Evolutionary conservation across 2,797 vertebrate species (phyloP), one percentile per base, ranked within the genome.

Genomic region (Bradypodion pumilum): DNA sequence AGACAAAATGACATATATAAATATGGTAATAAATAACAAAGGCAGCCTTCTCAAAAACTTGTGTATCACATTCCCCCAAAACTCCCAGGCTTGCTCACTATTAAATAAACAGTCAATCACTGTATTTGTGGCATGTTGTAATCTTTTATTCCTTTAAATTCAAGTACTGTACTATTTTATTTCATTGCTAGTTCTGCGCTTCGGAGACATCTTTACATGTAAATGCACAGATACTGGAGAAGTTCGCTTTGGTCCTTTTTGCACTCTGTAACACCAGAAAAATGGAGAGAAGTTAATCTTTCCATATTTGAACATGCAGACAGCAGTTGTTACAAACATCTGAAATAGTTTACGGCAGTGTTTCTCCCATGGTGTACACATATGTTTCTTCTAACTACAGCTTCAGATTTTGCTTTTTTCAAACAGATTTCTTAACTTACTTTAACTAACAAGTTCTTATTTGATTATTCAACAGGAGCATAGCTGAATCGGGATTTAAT

Each of bases 81-180:
- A 66, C 29, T 10, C 27, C 60, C 16, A 16, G 1, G 6, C 27
- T 16, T 65, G 5, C 5, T 21, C 21, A 10, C 29, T n/a, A 75
- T 7, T 70, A 60, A 35, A 73, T 37, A 87, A 59, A 4, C 37
- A 62, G 74, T 59, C 40, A 40, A 23, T 15, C 1, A 2, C 25
- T 49, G 15, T 2, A 1, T 74, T 79, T 72, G 70, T 25, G 49
- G 4, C 37, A 46, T 63, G 81, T 49, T 49, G 7, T 7, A 85
- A 78, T 23, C 1, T 83, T 82, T 88, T 90, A 84, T 81, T 78
- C 1, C 56, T 86, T 87, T 85, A 37, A n/a, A 1, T 81, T 89
- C 70, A 80, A 84, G 73, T 42, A 82, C 85, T 85, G n/a, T 73
- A 60, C 7, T 23, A 79, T 5, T 66, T 78, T 16, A 63, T 73